phyloP scores from a whole-genome alignment of 2,888 invertebrate genomes.

The Zygogramma bicolorata region DNA sequence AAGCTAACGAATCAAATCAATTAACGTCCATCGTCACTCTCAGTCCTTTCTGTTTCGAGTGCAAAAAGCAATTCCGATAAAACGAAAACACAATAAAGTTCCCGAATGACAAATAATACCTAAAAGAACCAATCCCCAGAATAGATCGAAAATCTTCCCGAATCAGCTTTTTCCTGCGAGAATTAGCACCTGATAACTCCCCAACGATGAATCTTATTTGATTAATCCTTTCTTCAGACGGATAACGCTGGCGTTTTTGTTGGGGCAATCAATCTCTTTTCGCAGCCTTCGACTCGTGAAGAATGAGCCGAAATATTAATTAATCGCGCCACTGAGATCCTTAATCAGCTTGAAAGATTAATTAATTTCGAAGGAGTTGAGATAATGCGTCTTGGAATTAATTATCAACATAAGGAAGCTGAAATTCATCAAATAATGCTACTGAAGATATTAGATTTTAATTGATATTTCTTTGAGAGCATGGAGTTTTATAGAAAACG shows the following conservation, averaged over 20 bases:
- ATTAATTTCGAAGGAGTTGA: not conserved
- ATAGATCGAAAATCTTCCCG: not conserved
- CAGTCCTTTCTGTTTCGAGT: too few relatives aligned
- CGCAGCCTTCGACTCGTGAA: not conserved
- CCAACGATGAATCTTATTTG: not conserved
- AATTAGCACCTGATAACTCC: not conserved
- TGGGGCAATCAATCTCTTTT: constrained; percentile 6
- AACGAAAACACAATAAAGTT: too few relatives aligned
- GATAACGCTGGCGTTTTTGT: not conserved
- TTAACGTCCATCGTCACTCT: too few relatives aligned
- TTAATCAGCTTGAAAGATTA: not conserved
- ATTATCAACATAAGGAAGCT: not conserved
- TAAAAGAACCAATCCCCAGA: not conserved
- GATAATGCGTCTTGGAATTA: not conserved
- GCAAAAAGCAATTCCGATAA: too few relatives aligned
- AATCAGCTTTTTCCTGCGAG: not conserved
- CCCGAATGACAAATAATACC: too few relatives aligned
- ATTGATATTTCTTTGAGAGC: too few relatives aligned
- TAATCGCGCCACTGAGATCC: not conserved
- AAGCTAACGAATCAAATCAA: too few relatives aligned
- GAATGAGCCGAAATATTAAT: constrained; percentile 1
- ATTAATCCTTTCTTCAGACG: not conserved
- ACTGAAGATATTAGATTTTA: not conserved
- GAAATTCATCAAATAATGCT: not conserved
- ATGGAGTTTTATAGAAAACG: too few relatives aligned